A percentile compares a stretch with the other conserved stretches of the same genome.
phyloP scores from a whole-genome alignment of 2,888 invertebrate species.

The Hermaeophaga mercurialis region DNA sequence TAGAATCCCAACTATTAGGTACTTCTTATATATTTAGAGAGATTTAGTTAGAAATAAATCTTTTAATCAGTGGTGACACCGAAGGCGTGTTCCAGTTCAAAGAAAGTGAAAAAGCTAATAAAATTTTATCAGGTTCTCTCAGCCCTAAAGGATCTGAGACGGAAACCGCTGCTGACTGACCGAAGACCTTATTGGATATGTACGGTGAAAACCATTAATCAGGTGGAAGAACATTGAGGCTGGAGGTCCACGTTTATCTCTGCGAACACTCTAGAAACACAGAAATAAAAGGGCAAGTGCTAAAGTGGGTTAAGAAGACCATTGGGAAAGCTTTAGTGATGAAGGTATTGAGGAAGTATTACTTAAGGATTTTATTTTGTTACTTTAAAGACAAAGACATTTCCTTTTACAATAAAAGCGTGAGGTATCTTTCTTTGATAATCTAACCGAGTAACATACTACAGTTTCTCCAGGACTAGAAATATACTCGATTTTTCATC shows the following conservation, averaged over 20 bases:
- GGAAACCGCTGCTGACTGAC: conserved; percentile 4
- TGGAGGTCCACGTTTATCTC: conserved; percentile 3
- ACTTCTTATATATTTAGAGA: too few relatives aligned
- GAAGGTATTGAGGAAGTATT: neutral
- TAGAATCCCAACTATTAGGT: too few relatives aligned
- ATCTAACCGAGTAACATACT: too few relatives aligned
- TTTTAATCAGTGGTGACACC: too few relatives aligned
- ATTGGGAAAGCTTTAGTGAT: neutral
- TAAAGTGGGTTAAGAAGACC: conserved; percentile 9
- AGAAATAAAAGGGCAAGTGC: conserved; percentile 3
- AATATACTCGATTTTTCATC: too few relatives aligned
- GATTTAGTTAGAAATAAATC: too few relatives aligned
- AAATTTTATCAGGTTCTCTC: conserved; percentile 5
- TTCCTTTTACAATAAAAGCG: too few relatives aligned
- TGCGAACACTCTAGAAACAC: conserved; percentile 4
- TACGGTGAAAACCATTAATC: conserved; percentile 6
- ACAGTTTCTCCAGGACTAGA: too few relatives aligned
- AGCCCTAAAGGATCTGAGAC: neutral
- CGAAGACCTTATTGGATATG: conserved; percentile 6
- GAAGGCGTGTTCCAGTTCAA: too few relatives aligned
- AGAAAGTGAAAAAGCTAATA: neutral
- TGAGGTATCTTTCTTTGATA: too few relatives aligned
- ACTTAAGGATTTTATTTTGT: too few relatives aligned
- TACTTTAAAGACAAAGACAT: too few relatives aligned
- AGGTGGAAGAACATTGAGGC: conserved; percentile 7